phyloP scores from a whole-genome alignment of 1,140 invertebrate genomes.

The Drosophila sp. region DNA sequence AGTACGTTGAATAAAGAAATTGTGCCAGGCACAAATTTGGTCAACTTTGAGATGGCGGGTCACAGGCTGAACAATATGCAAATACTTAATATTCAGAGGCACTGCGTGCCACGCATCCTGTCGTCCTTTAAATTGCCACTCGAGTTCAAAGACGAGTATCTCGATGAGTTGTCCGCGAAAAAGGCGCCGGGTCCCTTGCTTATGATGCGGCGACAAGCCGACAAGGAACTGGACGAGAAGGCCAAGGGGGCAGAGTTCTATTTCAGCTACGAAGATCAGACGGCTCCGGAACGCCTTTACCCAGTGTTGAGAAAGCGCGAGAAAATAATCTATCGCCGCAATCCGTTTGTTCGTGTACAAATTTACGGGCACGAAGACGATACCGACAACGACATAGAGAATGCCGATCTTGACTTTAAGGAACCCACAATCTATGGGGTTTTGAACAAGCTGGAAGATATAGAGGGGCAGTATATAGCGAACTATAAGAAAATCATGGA shows the following conservation, averaged over 20 bases:
- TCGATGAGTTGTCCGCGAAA: neutral
- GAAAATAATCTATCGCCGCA: neutral
- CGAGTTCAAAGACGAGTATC: conserved; percentile 47
- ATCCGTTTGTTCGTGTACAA: neutral
- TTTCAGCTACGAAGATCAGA: conserved; percentile 58
- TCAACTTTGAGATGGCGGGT: conserved; percentile 32
- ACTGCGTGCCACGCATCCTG: conserved; percentile 57
- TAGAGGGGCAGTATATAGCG: conserved; percentile 32
- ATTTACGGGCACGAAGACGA: neutral
- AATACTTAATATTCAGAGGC: conserved; percentile 17
- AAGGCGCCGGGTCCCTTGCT: neutral
- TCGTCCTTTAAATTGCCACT: conserved; percentile 72
- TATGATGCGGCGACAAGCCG: conserved; percentile 1
- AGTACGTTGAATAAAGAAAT: neutral
- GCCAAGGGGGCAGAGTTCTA: neutral
- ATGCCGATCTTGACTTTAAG: neutral
- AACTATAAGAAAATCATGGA: conserved; percentile 10
- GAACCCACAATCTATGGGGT: conserved; percentile 23
- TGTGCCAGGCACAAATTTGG: neutral
- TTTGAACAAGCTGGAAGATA: conserved; percentile 29
- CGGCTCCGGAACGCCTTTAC: conserved; percentile 58
- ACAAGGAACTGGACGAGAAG: neutral
- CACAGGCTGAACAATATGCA: conserved; percentile 5
- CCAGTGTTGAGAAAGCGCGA: conserved; percentile 34
- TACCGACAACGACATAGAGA: neutral